Base-by-base conservation (phyloP, 2,113 vertebrate species). In the Taxidea taxus region DNA sequence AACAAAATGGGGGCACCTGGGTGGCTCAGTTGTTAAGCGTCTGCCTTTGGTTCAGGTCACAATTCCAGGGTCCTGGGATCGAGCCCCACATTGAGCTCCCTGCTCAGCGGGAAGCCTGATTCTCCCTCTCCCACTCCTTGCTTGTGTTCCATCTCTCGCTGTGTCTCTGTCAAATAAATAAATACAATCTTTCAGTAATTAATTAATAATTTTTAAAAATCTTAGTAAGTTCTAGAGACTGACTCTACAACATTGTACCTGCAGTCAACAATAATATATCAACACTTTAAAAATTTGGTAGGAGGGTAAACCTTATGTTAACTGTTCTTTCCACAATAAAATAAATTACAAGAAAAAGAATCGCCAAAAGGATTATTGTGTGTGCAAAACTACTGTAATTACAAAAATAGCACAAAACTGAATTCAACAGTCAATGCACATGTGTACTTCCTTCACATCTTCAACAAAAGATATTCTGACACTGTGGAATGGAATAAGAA, bases 381-480 rank as follows among this genome's bases (percentile, higher is more conserved):
- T 31, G 27, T 18, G 44, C 75, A 49, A 78, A 49, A 49, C 44
- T 78, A 49, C 6, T 20, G 44, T 49, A 78, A 49, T 49, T 34
- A 78, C 44, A 78, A 78, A 49, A 78, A 78, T 78, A 29, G 99
- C 99, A 99, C 99, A 99, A 99, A 98, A 99, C 98, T 99, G 99
- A 99, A 99, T 99, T 99, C 98, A 98, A 99, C 98, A 99, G 99
- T 99, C 98, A 98, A 99, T 99, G 98, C 98, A 99, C 99, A 99
- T 99, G 99, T 99, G 99, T 98, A 99, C 98, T 99, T 98, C 98
- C 98, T 98, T 98, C 98, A 97, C 98, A 98, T 99, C 97, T 98
- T 99, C 97, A 89, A 84, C 83, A 87, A 97, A 98, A 98, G 98
- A 97, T 98, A 98, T 98, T 99, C 98, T 96, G 98, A 98, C 95